Evolutionary conservation across 1,140 invertebrate genomes (phyloP).

Genomic region (Whitmania pigra): DNA sequence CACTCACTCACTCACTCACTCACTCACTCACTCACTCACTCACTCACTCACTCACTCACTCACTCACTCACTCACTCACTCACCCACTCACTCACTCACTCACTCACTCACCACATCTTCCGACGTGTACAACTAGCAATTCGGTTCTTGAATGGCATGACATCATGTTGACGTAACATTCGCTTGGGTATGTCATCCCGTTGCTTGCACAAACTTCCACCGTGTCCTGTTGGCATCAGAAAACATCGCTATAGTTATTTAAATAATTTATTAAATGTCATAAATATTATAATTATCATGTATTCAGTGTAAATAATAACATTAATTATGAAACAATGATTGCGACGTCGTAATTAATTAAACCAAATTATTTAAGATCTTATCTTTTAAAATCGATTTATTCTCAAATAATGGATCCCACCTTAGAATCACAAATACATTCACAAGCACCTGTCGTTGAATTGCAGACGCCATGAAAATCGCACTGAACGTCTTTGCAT

Average conservation of each 20-base stretch:
- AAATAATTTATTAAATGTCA: too few relatives aligned
- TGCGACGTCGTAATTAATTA: too few relatives aligned
- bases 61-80: slow-evolving; percentile 3
- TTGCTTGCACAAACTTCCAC: slow-evolving; percentile 68
- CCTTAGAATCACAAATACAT: slow-evolving; percentile 54
- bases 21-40: slow-evolving; percentile 1
- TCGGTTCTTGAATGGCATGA: slow-evolving; percentile 69
- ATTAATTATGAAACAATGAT: too few relatives aligned
- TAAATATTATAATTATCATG: too few relatives aligned
- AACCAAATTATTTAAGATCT: too few relatives aligned
- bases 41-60: background rate
- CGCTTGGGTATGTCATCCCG: slow-evolving; percentile 65
- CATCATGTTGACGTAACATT: slow-evolving; percentile 68
- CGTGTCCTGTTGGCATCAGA: background rate
- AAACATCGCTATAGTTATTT: too few relatives aligned
- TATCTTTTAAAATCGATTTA: too few relatives aligned
- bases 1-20: background rate
- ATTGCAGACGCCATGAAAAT: slow-evolving; percentile 63
- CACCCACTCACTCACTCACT: slow-evolving; percentile 27
- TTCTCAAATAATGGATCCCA: too few relatives aligned
- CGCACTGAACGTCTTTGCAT: slow-evolving; percentile 63
- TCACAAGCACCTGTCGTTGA: slow-evolving; percentile 65
- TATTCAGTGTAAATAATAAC: too few relatives aligned
- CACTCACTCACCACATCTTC: slow-evolving; percentile 60
- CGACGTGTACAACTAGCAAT: slow-evolving; percentile 65